phyloP scores from a whole-genome alignment of 2,888 invertebrate genomes.

The Drosophila demipolita region DNA sequence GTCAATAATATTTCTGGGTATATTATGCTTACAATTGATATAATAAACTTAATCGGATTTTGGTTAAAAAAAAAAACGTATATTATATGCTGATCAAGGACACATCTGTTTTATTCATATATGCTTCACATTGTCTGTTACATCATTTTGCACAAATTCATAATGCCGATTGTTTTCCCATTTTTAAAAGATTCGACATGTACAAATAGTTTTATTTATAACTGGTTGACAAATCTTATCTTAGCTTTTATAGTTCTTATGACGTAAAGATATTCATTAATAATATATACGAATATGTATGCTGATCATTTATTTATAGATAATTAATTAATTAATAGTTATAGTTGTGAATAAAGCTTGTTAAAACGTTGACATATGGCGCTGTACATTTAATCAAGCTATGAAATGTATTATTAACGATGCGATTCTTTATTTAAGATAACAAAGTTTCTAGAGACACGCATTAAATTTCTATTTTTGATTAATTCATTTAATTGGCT shows the following conservation, averaged over 20 bases:
- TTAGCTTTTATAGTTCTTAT: conserved; percentile 8
- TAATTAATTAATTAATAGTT: not conserved
- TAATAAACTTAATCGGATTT: not conserved
- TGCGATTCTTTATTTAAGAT: not conserved
- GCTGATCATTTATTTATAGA: not conserved
- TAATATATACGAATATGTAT: conserved; percentile 5
- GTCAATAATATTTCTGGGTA: not conserved
- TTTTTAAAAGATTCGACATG: not conserved
- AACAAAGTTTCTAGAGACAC: conserved; percentile 4
- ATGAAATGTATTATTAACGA: not conserved
- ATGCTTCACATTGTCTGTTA: not conserved
- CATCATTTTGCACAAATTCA: not conserved
- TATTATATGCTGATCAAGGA: not conserved
- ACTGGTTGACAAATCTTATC: conserved; percentile 30
- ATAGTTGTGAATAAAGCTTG: not conserved
- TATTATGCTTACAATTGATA: no score
- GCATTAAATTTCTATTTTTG: not conserved
- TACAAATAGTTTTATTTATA: conserved; percentile 5
- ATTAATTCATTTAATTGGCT: not conserved
- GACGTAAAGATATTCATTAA: conserved; percentile 29
- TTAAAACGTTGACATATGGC: not conserved
- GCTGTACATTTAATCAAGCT: not conserved
- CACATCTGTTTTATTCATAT: not conserved
- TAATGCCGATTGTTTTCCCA: not conserved
- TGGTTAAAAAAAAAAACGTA: no score